phyloP scores from a whole-genome alignment of 2,888 invertebrate genomes.

The Cephonodes hylas region DNA sequence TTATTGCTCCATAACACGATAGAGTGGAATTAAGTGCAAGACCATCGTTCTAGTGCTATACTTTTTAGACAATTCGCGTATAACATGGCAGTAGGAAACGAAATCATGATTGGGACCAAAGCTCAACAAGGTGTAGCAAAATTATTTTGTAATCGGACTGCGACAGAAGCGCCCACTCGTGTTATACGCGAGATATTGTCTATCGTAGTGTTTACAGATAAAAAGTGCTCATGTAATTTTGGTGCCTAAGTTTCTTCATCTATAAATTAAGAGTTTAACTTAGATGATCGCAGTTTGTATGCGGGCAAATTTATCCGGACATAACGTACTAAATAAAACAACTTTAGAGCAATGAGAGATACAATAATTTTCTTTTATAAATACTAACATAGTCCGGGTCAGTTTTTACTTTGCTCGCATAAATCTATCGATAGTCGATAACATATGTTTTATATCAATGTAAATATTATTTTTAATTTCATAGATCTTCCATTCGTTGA shows the following conservation, averaged over 20 bases:
- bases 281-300: slow-evolving; percentile 19
- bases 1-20: background rate
- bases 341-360: too few species aligned
- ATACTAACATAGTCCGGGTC: too few species aligned
- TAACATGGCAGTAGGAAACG: slow-evolving; percentile 23
- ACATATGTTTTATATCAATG: background rate
- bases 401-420: background rate
- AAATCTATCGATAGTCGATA: background rate
- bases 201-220: background rate
- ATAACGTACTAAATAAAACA: too few species aligned
- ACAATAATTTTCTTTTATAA: too few species aligned
- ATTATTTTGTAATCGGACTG: slow-evolving; percentile 19
- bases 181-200: background rate
- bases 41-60: background rate
- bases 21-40: background rate
- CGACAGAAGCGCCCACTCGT: background rate
- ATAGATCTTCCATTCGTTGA: slow-evolving; percentile 55
- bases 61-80: slow-evolving; percentile 11
- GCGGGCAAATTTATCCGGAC: background rate
- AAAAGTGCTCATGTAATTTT: slow-evolving; percentile 48
- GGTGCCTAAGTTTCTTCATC: slow-evolving; percentile 44
- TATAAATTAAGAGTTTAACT: slow-evolving; percentile 20
- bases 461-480: slow-evolving; percentile 9
- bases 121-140: slow-evolving; percentile 29
- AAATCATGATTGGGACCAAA: slow-evolving; percentile 52